Conservation (phyloP, 2,888 invertebrate genomes). For the Frankliniella intonsa region DNA sequence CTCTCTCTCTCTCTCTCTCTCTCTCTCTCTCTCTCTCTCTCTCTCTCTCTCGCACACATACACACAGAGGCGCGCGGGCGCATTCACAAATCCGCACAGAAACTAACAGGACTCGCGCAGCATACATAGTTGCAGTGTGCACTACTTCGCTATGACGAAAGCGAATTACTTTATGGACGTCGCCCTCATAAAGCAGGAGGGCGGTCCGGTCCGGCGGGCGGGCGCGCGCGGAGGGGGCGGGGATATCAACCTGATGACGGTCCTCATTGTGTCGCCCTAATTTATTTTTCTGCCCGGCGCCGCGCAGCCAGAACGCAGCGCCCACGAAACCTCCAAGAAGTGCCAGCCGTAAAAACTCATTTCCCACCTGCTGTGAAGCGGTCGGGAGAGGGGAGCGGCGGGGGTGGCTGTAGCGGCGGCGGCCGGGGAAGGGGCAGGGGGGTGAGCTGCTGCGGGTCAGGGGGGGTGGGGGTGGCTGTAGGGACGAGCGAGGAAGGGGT, state of each 20-base stretch:
- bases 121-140: too few relatives aligned
- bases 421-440: neutral
- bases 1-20: too few relatives aligned
- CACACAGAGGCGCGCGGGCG: too few relatives aligned
- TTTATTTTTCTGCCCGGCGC: neutral
- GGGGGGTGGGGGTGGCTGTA: neutral
- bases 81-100: too few relatives aligned
- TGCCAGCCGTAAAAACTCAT: constrained; percentile 17
- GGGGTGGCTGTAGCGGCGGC: neutral
- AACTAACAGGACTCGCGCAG: too few relatives aligned
- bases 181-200: too few relatives aligned
- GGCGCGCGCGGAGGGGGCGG: neutral
- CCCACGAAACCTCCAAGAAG: neutral
- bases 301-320: neutral
- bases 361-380: constrained; percentile 18
- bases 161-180: too few relatives aligned
- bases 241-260: neutral
- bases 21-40: too few relatives aligned
- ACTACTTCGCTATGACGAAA: too few relatives aligned
- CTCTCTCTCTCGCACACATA: too few relatives aligned
- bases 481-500: neutral
- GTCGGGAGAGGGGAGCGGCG: neutral
- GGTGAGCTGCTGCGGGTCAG: neutral
- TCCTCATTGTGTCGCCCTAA: neutral
- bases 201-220: neutral